Percentiles rank a stretch among this genome's conserved stretches.
Conservation (phyloP, 2,797 vertebrate genomes). For the Chelonia mydas region DNA sequence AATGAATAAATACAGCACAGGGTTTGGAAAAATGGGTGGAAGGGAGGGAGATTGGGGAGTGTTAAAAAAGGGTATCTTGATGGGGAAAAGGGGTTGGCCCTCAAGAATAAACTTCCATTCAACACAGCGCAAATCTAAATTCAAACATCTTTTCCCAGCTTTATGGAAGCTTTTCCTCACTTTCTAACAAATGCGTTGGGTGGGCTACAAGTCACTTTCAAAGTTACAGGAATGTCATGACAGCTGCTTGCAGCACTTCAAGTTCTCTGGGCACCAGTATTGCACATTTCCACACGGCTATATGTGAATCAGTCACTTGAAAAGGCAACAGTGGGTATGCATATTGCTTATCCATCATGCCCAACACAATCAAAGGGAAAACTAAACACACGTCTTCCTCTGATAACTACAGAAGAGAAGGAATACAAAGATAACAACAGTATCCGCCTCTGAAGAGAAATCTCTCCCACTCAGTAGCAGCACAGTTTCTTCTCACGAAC, state of each 20-base stretch:
- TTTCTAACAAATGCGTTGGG: background rate
- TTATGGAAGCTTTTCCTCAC: background rate
- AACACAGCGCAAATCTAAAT: background rate
- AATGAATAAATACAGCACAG: background rate
- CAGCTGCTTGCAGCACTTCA: background rate
- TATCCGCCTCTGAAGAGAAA: constrained; percentile 43
- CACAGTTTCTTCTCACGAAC: background rate
- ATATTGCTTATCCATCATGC: constrained; percentile 19
- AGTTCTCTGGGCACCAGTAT: background rate
- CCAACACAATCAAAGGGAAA: constrained; percentile 47
- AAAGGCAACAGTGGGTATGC: background rate
- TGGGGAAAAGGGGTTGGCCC: background rate
- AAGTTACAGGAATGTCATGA: background rate
- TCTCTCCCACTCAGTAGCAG: background rate
- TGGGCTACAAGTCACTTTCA: constrained; percentile 4
- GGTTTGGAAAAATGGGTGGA: background rate
- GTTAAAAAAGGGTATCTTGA: background rate
- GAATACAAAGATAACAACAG: constrained; percentile 27
- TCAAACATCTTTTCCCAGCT: background rate
- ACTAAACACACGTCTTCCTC: background rate
- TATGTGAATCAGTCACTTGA: constrained; percentile 41
- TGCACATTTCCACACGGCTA: background rate
- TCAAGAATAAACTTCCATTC: background rate
- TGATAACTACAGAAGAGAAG: constrained; percentile 57
- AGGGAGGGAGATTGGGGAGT: background rate